A percentile compares a stretch with the other conserved stretches of the same genome.
Evolutionary conservation across 2,797 vertebrate genomes (phyloP).

Genomic region (Okamejei kenojei): DNA sequence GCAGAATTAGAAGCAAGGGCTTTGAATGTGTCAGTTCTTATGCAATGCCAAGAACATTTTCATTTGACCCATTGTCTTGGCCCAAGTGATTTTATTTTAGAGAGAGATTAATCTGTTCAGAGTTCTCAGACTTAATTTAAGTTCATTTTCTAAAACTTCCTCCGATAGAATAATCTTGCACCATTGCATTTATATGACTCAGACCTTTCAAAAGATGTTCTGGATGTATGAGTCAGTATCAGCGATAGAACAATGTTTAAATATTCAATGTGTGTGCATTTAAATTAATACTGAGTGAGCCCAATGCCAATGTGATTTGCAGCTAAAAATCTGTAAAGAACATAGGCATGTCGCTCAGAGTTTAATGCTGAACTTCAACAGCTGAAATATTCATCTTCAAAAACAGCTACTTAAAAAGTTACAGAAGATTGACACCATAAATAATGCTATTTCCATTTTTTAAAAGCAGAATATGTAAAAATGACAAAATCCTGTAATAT

Average conservation of each 20-base stretch:
- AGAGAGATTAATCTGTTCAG: background rate
- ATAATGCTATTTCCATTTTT: background rate
- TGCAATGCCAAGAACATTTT: background rate
- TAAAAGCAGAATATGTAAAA: background rate
- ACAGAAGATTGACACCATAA: background rate
- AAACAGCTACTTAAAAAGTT: background rate
- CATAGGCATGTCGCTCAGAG: background rate
- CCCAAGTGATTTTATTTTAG: background rate
- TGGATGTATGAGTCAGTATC: background rate
- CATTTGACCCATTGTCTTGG: background rate
- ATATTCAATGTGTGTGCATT: slow-evolving; percentile 14
- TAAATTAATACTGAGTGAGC: slow-evolving; percentile 30
- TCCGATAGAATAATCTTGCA: background rate
- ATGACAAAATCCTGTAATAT: background rate
- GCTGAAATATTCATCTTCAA: background rate
- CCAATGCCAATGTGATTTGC: slow-evolving; percentile 2
- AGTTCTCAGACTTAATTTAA: background rate
- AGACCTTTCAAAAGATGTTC: slow-evolving; percentile 2
- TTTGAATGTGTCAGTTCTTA: background rate
- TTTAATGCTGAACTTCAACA: background rate
- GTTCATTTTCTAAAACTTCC: background rate
- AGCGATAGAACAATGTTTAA: slow-evolving; percentile 24
- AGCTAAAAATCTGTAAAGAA: slow-evolving; percentile 23
- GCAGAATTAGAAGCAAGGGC: background rate
- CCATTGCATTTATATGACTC: background rate